phyloP scores from a whole-genome alignment of 2,888 invertebrate genomes.

The Escarpia spicata region DNA sequence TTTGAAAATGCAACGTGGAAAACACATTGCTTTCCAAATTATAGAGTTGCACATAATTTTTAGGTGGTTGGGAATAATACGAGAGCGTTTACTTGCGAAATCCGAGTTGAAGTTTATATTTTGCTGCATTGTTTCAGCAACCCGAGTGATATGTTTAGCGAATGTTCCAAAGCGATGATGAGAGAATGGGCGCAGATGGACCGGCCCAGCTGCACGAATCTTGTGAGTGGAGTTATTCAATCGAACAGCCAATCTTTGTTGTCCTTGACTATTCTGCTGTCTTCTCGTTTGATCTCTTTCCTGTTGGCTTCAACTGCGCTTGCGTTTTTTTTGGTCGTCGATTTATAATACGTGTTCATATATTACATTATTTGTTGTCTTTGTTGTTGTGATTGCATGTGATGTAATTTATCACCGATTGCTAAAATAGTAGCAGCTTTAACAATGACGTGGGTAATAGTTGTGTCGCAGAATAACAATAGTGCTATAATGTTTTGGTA shows the following conservation, averaged over 20 bases:
- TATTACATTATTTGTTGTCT: not conserved
- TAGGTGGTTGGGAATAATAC: too few relatives aligned
- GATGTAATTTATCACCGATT: not conserved
- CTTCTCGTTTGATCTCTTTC: not conserved
- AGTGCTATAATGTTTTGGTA: too few relatives aligned
- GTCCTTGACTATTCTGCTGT: not conserved
- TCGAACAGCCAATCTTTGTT: not conserved
- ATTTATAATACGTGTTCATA: not conserved
- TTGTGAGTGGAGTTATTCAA: not conserved
- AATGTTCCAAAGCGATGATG: conserved; percentile 7
- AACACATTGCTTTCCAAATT: too few relatives aligned
- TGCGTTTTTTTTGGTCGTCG: too few relatives aligned
- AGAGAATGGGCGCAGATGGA: not conserved
- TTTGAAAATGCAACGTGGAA: too few relatives aligned
- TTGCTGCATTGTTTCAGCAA: not conserved
- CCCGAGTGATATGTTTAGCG: not conserved
- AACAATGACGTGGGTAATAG: too few relatives aligned
- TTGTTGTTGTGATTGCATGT: not conserved
- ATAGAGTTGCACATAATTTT: too few relatives aligned
- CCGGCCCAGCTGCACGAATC: not conserved
- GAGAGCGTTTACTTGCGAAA: not conserved
- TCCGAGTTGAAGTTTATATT: not conserved
- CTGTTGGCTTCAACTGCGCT: too few relatives aligned
- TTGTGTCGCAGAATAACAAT: too few relatives aligned
- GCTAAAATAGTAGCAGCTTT: not conserved